Evolutionary conservation across 2,797 vertebrate species (phyloP).

Genomic region (Rhinoraja longicauda): DNA sequence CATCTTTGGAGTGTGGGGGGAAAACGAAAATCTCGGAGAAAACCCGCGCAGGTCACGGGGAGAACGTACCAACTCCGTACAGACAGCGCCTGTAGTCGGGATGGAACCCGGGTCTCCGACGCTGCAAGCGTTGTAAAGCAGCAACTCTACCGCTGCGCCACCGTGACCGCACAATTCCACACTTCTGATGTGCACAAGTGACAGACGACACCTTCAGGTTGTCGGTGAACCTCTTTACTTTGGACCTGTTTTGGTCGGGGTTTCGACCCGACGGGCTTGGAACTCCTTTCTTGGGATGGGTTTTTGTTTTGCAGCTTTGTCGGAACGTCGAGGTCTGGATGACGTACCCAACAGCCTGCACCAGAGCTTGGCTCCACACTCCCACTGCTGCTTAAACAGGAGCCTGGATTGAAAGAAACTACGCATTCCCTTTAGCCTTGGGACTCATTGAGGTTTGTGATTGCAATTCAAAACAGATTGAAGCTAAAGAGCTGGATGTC

Average conservation of each 20-base stretch:
- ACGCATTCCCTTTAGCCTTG: not conserved
- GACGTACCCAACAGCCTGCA: not conserved
- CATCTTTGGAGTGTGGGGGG: too few relatives aligned
- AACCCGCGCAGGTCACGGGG: too few relatives aligned
- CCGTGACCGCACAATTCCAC: too few relatives aligned
- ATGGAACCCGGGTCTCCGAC: too few relatives aligned
- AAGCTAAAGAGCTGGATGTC: not conserved
- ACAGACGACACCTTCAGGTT: not conserved
- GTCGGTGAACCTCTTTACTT: too few relatives aligned
- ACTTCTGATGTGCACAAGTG: not conserved
- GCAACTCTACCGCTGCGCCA: too few relatives aligned
- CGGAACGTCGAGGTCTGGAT: not conserved
- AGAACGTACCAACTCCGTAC: too few relatives aligned
- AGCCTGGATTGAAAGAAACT: not conserved
- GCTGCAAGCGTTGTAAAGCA: too few relatives aligned
- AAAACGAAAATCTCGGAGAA: too few relatives aligned
- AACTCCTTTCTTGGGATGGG: not conserved
- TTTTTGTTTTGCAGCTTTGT: not conserved
- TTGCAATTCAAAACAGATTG: constrained; percentile 1
- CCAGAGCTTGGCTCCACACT: not conserved
- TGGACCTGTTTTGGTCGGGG: too few relatives aligned
- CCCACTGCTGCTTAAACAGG: not conserved
- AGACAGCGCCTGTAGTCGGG: too few relatives aligned
- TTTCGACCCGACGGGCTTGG: not conserved
- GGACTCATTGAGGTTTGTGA: not conserved